Percentiles rank a stretch among this genome's conserved stretches.
These are phyloP conservation scores for Halictus rubicundus DNA, from an alignment of 1,140 invertebrate species.

Conservation along the genomic window DNA sequence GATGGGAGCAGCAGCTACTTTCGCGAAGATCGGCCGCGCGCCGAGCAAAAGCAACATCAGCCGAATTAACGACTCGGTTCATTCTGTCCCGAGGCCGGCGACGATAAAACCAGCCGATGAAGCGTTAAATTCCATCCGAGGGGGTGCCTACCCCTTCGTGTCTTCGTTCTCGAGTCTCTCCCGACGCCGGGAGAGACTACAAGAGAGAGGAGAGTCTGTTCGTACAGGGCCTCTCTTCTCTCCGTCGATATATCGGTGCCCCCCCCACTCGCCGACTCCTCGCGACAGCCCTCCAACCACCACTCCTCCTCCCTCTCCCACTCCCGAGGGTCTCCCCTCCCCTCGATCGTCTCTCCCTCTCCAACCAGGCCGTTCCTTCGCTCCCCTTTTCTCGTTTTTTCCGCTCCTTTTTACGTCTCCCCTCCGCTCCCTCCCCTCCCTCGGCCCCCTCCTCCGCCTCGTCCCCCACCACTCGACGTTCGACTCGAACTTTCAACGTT, in stretches of 20 bases:
- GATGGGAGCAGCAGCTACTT: no score
- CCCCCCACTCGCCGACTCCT: not conserved
- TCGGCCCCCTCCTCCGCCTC: constrained; percentile 1
- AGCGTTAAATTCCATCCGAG: constrained; percentile 46
- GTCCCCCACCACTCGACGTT: not conserved
- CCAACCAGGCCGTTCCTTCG: not conserved
- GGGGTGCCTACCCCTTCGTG: constrained; percentile 25
- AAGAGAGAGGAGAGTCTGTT: constrained; percentile 6
- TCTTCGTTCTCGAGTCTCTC: constrained; percentile 24
- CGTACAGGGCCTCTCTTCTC: constrained; percentile 42
- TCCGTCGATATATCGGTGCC: constrained; percentile 51
- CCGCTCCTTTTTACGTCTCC: not conserved
- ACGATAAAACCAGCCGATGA: constrained; percentile 45
- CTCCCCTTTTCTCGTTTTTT: not conserved
- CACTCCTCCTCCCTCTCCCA: not conserved
- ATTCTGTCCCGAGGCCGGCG: constrained; percentile 3
- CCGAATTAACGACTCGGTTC: constrained; percentile 35
- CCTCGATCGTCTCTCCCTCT: not conserved
- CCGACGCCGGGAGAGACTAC: constrained; percentile 13
- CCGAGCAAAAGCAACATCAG: not conserved
- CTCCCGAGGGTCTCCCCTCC: no score
- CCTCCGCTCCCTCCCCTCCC: not conserved
- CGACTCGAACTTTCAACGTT: constrained; percentile 15
- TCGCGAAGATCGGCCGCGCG: no score
- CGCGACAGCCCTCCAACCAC: constrained; percentile 5